These are phyloP conservation scores for Ypsolopha sequella DNA, from an alignment of 2,888 invertebrate species.

Conservation along the genomic window DNA sequence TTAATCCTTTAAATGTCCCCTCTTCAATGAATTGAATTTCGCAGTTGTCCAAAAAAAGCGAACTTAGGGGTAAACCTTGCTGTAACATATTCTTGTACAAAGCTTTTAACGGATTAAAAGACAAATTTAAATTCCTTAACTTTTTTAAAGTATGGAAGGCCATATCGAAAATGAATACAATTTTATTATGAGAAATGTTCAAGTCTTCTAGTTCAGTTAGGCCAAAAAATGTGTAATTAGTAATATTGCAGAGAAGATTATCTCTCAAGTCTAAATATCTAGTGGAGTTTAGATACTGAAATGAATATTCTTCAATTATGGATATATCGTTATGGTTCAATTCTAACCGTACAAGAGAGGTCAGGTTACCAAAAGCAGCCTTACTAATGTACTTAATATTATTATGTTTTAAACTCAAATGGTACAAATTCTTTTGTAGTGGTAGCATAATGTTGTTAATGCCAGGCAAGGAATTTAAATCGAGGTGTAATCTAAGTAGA, in stretches of 20 bases:
- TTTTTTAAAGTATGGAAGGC: conserved; percentile 83
- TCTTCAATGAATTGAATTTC: conserved; percentile 80
- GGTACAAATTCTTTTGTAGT: conserved; percentile 83
- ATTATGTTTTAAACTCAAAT: conserved; percentile 87
- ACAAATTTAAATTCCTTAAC: conserved; percentile 82
- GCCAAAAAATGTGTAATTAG: conserved; percentile 80
- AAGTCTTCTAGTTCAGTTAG: conserved; percentile 84
- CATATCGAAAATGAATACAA: conserved; percentile 77
- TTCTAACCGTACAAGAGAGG: conserved; percentile 80
- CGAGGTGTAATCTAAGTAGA: conserved; percentile 81
- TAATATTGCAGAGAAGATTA: conserved; percentile 79
- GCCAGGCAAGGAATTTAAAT: conserved; percentile 80
- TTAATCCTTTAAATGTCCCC: conserved; percentile 80
- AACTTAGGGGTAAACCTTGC: conserved; percentile 80
- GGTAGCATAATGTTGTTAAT: conserved; percentile 82
- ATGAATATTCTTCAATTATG: conserved; percentile 84
- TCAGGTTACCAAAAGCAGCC: conserved; percentile 80
- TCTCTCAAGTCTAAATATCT: conserved; percentile 83
- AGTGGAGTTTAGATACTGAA: conserved; percentile 80
- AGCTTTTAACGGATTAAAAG: conserved; percentile 79
- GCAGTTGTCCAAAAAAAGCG: conserved; percentile 81
- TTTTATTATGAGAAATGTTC: conserved; percentile 79
- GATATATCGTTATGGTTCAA: conserved; percentile 84
- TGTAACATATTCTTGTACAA: conserved; percentile 82
- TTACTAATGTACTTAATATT: conserved; percentile 78